Percentiles rank a stretch among this genome's conserved stretches.
Conservation (phyloP, 53 echinoderm and acorn worm genomes). For the Astropecten irregularis region DNA sequence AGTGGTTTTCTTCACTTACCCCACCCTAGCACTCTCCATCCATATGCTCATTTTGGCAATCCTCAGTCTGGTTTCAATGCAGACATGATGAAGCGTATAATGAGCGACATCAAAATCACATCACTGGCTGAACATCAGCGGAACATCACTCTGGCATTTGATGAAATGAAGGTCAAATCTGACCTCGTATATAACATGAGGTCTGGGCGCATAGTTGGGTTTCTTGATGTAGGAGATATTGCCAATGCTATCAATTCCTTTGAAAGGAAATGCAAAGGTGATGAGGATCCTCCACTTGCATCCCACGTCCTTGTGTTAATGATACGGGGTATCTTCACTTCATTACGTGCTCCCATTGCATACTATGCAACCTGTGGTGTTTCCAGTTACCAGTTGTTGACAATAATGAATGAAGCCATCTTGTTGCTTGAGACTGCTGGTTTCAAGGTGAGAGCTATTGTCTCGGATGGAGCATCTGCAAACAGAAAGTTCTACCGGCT, state of each 20-base stretch:
- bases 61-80: slow-evolving; percentile 16
- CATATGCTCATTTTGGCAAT: slow-evolving; percentile 5
- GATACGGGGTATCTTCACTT: slow-evolving; percentile 49
- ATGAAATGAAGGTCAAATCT: slow-evolving; percentile 61
- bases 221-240: slow-evolving; percentile 45
- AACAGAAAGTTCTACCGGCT: slow-evolving; percentile 63
- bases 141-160: neutral
- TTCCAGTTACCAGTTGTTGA: neutral
- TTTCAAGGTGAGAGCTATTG: neutral
- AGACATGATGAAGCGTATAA: neutral
- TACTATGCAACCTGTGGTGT: slow-evolving; percentile 7
- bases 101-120: neutral
- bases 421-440: neutral
- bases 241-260: slow-evolving; percentile 31
- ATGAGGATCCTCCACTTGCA: slow-evolving; percentile 30
- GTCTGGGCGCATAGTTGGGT: slow-evolving; percentile 37
- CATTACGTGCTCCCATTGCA: neutral
- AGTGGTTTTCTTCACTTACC: slow-evolving; percentile 19
- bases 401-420: neutral
- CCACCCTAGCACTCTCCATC: slow-evolving; percentile 7
- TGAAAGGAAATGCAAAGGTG: slow-evolving; percentile 8
- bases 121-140: neutral
- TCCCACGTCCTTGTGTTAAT: slow-evolving; percentile 64
- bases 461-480: slow-evolving; percentile 57
- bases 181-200: slow-evolving; percentile 17